These are phyloP conservation scores for Apotomis capreana DNA, from an alignment of 2,888 invertebrate species.

Conservation along the genomic window DNA sequence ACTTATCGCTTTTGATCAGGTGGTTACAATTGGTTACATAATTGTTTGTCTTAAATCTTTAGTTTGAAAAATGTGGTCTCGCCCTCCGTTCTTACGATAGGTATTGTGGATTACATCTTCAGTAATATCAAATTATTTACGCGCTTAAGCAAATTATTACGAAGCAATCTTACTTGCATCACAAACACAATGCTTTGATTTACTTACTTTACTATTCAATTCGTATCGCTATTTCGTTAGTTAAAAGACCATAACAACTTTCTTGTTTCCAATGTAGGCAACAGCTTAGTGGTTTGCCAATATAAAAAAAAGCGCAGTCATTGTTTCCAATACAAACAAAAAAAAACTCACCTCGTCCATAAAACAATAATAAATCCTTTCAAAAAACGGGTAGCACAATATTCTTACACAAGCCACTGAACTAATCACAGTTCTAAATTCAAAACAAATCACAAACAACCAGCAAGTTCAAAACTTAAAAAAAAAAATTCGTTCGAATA, in stretches of 20 bases:
- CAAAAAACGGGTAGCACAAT: conserved; percentile 21
- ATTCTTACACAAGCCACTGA: conserved; percentile 14
- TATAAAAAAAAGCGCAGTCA: conserved; percentile 14
- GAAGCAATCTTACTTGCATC: conserved; percentile 6
- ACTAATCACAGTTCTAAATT: conserved; percentile 22
- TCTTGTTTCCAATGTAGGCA: neutral
- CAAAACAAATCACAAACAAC: conserved; percentile 6
- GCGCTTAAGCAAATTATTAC: conserved; percentile 5
- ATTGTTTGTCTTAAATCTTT: no score
- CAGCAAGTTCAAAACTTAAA: neutral
- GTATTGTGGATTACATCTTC: neutral
- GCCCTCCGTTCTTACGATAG: no score
- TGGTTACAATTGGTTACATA: no score
- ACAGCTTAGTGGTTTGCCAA: conserved; percentile 10
- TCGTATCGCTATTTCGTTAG: conserved; percentile 8
- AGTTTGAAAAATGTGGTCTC: no score
- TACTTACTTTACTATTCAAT: conserved; percentile 1
- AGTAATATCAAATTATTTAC: neutral
- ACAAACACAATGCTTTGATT: conserved; percentile 8
- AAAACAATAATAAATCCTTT: conserved; percentile 22
- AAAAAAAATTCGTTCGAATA: conserved; percentile 1
- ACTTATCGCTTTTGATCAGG: no score
- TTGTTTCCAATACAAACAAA: conserved; percentile 22
- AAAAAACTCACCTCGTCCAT: conserved; percentile 35
- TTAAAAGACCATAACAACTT: neutral